Evolutionary conservation across 2,888 invertebrate genomes (phyloP).

Genomic region (Spilarctia lutea): DNA sequence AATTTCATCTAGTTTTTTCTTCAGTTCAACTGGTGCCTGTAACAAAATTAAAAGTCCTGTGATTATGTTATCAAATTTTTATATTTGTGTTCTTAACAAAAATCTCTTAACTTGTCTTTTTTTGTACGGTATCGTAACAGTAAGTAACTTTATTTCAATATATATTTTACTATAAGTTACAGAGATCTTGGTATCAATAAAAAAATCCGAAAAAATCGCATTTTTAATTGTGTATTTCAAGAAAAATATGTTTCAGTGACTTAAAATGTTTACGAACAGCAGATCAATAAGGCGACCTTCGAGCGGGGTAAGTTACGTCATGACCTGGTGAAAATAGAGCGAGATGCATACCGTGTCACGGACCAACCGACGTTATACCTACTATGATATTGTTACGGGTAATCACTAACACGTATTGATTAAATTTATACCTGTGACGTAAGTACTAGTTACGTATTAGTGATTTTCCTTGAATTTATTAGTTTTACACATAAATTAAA

Average conservation of each 20-base stretch:
- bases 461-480: conserved; percentile 27
- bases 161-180: neutral
- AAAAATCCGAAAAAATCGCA: conserved; percentile 29
- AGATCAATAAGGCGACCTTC: conserved; percentile 84
- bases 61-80: neutral
- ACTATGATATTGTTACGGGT: conserved; percentile 11
- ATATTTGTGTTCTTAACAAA: neutral
- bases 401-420: conserved; percentile 15
- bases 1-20: conserved; percentile 95
- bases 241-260: conserved; percentile 45
- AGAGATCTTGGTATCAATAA: conserved; percentile 22
- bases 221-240: conserved; percentile 22
- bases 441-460: conserved; percentile 26
- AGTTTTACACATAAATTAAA: conserved; percentile 26
- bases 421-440: conserved; percentile 17
- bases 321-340: conserved; percentile 73
- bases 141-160: neutral
- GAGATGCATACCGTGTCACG: conserved; percentile 75
- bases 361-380: conserved; percentile 47
- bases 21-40: conserved; percentile 92
- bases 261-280: conserved; percentile 61
- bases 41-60: conserved; percentile 52
- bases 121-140: neutral
- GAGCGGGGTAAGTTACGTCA: conserved; percentile 77
- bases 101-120: neutral